Conservation (phyloP, 2,113 vertebrate species). For the Bambusicola thoracicus region DNA sequence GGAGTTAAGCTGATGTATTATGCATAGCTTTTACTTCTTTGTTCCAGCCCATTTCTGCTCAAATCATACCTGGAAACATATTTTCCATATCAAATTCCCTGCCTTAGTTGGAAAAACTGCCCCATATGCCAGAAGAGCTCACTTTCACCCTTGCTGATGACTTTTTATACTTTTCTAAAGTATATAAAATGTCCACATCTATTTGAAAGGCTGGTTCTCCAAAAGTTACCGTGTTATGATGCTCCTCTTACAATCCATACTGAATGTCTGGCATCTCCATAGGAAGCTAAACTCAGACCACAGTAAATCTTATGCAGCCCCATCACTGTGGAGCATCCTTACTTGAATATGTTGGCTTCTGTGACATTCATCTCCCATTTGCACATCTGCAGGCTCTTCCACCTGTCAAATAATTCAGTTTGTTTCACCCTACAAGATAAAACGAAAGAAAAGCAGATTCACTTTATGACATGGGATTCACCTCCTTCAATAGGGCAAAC, state of each 20-base stretch:
- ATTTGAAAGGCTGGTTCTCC: not conserved
- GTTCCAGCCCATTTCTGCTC: not conserved
- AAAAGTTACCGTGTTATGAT: not conserved
- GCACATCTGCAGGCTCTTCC: slow-evolving; percentile 94
- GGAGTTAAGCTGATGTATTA: accelerated
- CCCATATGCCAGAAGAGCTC: not conserved
- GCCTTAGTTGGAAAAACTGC: not conserved
- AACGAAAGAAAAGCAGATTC: not conserved
- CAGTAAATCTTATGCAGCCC: not conserved
- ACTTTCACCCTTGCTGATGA: not conserved
- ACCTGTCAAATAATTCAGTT: slow-evolving; percentile 94
- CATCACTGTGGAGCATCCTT: slow-evolving; percentile 33
- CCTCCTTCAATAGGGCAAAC: not conserved
- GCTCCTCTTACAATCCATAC: not conserved
- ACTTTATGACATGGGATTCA: not conserved
- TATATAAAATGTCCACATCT: not conserved
- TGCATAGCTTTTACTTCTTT: not conserved
- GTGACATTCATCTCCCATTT: slow-evolving; percentile 92
- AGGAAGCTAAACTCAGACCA: not conserved
- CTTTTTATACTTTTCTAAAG: not conserved
- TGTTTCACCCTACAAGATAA: slow-evolving; percentile 89
- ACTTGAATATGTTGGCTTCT: slow-evolving; percentile 94
- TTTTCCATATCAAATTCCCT: not conserved
- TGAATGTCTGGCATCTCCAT: not conserved
- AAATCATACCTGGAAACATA: not conserved